Conservation (phyloP, 2,797 vertebrate genomes). For the Podargus strigoides region DNA sequence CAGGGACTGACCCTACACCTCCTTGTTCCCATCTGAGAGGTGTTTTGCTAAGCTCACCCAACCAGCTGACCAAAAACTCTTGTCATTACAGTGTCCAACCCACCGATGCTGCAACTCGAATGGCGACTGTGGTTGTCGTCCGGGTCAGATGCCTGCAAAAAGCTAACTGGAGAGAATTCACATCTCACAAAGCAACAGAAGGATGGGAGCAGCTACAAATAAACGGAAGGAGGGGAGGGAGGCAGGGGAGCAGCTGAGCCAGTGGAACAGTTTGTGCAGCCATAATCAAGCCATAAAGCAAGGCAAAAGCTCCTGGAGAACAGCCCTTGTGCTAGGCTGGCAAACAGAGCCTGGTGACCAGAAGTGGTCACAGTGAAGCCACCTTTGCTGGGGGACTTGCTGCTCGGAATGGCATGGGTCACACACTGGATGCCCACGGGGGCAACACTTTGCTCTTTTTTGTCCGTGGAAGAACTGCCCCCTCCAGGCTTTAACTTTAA, state of each 20-base stretch:
- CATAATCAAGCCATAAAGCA: background rate
- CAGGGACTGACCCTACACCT: background rate
- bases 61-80: background rate
- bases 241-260: background rate
- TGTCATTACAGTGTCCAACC: background rate
- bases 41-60: background rate
- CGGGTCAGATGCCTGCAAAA: background rate
- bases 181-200: background rate
- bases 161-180: background rate
- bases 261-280: constrained; percentile 9
- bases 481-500: background rate
- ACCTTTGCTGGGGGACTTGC: background rate
- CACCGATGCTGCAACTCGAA: background rate
- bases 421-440: too few species aligned
- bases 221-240: background rate
- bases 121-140: background rate
- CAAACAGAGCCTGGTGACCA: background rate
- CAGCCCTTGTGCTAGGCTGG: background rate
- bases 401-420: too few species aligned
- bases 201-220: background rate
- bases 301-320: background rate
- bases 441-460: background rate
- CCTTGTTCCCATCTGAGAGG: background rate
- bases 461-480: background rate
- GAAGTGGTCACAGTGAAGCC: background rate